These are phyloP conservation scores for Pangasianodon gigas DNA, from an alignment of 2,113 vertebrate genomes.

Conservation along the genomic window DNA sequence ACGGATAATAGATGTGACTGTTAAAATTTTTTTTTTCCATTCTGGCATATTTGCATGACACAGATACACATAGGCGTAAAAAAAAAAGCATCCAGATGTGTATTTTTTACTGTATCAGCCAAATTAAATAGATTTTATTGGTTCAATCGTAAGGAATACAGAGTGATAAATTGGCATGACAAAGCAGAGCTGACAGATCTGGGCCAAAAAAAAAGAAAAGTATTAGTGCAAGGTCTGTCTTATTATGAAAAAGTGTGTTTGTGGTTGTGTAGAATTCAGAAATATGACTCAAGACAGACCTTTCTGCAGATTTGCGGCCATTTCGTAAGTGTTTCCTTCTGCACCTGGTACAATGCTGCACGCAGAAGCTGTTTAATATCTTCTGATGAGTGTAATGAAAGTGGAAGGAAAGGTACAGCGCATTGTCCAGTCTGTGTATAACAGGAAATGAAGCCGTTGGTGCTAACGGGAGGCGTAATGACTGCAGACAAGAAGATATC, in stretches of 20 bases:
- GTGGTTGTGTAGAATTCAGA: conserved; percentile 46
- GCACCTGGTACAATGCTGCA: background rate
- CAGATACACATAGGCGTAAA: background rate
- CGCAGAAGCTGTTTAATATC: background rate
- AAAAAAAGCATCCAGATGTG: background rate
- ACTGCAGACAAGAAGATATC: conserved; percentile 65
- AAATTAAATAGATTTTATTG: conserved; percentile 63
- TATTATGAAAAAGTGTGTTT: conserved; percentile 49
- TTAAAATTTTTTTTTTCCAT: conserved; percentile 45
- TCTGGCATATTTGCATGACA: conserved; percentile 46
- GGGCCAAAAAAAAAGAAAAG: conserved; percentile 55
- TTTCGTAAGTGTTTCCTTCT: conserved; percentile 52
- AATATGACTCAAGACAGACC: conserved; percentile 12
- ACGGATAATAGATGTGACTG: conserved; percentile 42
- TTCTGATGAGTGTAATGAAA: conserved; percentile 70
- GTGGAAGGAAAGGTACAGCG: conserved; percentile 66
- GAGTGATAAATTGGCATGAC: conserved; percentile 56
- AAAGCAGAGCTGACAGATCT: conserved; percentile 62
- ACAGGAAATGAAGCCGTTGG: conserved; percentile 69
- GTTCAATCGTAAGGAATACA: conserved; percentile 44
- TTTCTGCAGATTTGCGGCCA: conserved; percentile 48
- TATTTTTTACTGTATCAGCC: conserved; percentile 41
- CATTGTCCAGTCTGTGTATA: conserved; percentile 59
- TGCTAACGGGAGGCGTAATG: conserved; percentile 67
- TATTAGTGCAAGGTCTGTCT: conserved; percentile 41